A percentile compares a stretch with the other conserved stretches of the same genome.
phyloP scores from a whole-genome alignment of 2,797 vertebrate species.

The Eidolon dupreanum region DNA sequence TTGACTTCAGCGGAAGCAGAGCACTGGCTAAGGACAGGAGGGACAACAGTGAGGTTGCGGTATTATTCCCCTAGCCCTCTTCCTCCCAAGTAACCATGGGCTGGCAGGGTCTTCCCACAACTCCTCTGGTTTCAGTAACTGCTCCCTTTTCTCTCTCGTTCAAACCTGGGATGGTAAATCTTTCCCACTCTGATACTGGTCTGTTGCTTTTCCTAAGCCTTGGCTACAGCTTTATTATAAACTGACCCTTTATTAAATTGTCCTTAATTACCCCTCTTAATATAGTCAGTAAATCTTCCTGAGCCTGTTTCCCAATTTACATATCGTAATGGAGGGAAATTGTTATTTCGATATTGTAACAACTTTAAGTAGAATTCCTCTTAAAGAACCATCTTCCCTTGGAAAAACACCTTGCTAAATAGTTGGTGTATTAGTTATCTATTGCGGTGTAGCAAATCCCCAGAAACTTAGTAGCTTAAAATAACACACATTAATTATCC shows the following conservation, averaged over 20 bases:
- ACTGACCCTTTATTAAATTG: neutral
- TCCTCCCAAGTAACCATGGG: neutral
- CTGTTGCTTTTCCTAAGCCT: neutral
- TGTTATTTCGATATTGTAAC: neutral
- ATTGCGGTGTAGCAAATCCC: neutral
- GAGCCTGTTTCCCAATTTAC: neutral
- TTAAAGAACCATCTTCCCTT: neutral
- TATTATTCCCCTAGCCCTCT: neutral
- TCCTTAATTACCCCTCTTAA: neutral
- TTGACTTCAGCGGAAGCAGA: neutral
- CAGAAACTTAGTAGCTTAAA: neutral
- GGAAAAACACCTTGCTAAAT: neutral
- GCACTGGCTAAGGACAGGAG: neutral
- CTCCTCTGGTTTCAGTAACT: neutral
- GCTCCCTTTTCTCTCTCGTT: neutral
- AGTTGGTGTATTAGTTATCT: neutral
- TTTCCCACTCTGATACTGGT: neutral
- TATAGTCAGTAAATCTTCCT: neutral
- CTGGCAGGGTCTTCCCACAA: neutral
- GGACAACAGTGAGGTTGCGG: neutral
- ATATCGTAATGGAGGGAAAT: neutral
- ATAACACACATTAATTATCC: neutral
- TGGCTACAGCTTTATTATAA: neutral
- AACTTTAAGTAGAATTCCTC: neutral
- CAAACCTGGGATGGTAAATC: neutral